phyloP scores from a whole-genome alignment of 2,888 invertebrate genomes.

The Lasioglossum leucozonium region DNA sequence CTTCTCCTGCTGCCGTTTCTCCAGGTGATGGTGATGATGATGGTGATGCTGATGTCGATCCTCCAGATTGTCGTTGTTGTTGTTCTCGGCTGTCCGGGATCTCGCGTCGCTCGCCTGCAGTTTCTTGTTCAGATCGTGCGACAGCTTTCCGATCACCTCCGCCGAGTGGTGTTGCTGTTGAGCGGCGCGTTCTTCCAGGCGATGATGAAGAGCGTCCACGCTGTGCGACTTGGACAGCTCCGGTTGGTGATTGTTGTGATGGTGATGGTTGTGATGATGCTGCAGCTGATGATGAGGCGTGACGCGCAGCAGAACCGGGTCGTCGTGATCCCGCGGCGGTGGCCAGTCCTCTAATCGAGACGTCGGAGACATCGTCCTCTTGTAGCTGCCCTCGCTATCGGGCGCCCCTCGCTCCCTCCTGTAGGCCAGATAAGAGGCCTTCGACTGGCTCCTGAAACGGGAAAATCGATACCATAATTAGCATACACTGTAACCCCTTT shows the following conservation, averaged over 20 bases:
- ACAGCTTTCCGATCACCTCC: slow-evolving; percentile 85
- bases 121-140: slow-evolving; percentile 84
- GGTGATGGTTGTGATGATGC: slow-evolving; percentile 62
- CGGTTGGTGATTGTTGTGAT: slow-evolving; percentile 65
- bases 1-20: slow-evolving; percentile 65
- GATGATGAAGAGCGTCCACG: slow-evolving; percentile 80
- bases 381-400: slow-evolving; percentile 91
- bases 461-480: slow-evolving; percentile 26
- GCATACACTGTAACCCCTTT: neutral
- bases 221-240: slow-evolving; percentile 80
- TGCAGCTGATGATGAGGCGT: slow-evolving; percentile 77
- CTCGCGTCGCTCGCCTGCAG: slow-evolving; percentile 80
- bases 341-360: slow-evolving; percentile 81
- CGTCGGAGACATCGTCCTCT: slow-evolving; percentile 89
- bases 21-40: slow-evolving; percentile 61
- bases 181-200: slow-evolving; percentile 75
- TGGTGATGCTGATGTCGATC: slow-evolving; percentile 69
- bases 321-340: slow-evolving; percentile 77
- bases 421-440: slow-evolving; percentile 91
- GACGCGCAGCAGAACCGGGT: slow-evolving; percentile 81
- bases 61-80: slow-evolving; percentile 74
- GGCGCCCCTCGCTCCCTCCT: slow-evolving; percentile 89
- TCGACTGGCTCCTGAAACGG: slow-evolving; percentile 89
- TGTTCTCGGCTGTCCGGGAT: slow-evolving; percentile 72
- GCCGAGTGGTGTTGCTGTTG: slow-evolving; percentile 77